Percentiles rank a stretch among this genome's conserved stretches.
Evolutionary conservation across 2,888 invertebrate genomes (phyloP).

Genomic region (Tanypteryx hageni): DNA sequence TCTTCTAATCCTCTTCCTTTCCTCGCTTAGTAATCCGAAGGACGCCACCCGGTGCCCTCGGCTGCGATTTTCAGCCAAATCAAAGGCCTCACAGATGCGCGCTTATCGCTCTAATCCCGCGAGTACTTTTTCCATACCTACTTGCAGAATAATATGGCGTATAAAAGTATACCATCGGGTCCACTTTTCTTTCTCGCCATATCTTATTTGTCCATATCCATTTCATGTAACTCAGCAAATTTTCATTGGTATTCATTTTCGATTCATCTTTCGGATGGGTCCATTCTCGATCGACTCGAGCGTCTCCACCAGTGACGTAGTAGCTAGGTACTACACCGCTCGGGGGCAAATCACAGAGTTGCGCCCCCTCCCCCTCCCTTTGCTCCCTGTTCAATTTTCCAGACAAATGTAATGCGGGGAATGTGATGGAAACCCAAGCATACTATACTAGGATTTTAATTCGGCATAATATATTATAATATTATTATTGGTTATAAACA

Average conservation of each 20-base stretch:
- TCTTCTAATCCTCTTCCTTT: background rate
- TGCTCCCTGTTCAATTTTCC: too few relatives aligned
- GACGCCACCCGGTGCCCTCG: constrained; percentile 9
- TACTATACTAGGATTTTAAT: too few relatives aligned
- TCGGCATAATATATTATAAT: too few relatives aligned
- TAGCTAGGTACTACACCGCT: too few relatives aligned
- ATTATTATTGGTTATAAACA: too few relatives aligned
- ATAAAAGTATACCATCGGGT: background rate
- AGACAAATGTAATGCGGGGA: too few relatives aligned
- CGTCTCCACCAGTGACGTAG: background rate
- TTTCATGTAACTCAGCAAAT: background rate
- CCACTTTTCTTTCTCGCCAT: background rate
- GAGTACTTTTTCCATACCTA: background rate
- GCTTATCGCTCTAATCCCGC: background rate
- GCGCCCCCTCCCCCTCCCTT: too few relatives aligned
- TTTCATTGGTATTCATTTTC: background rate
- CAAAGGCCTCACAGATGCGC: background rate
- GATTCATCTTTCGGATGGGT: background rate
- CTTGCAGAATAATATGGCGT: background rate
- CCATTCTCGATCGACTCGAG: background rate
- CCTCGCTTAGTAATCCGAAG: background rate
- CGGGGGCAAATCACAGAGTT: too few relatives aligned
- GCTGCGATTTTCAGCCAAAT: background rate
- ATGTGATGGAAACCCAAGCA: too few relatives aligned
- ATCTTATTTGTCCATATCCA: background rate